phyloP scores from a whole-genome alignment of 2,888 invertebrate genomes.

The Ophion ellenae region DNA sequence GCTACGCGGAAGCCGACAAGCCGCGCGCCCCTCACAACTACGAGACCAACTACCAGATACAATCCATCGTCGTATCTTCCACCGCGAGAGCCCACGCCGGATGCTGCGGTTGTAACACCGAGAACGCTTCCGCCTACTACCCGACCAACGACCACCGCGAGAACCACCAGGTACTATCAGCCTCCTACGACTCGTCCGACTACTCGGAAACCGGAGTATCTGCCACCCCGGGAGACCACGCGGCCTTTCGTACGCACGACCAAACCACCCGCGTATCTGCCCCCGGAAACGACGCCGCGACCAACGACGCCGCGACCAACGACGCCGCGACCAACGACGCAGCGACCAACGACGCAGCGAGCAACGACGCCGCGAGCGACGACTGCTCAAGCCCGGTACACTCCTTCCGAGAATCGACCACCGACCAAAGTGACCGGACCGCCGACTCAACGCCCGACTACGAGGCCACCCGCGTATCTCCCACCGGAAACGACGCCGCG shows the following conservation, averaged over 20 bases:
- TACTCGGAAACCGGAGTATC: constrained; percentile 21
- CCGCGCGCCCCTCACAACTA: background rate
- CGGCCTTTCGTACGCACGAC: constrained; percentile 36
- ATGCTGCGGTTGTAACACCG: constrained; percentile 25
- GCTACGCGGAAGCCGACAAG: background rate
- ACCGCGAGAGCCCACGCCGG: background rate
- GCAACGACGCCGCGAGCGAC: constrained; percentile 51
- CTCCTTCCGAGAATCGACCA: constrained; percentile 25
- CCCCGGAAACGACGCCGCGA: background rate
- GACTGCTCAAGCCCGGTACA: constrained; percentile 21
- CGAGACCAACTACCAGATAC: constrained; percentile 44
- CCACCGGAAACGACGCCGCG: constrained; percentile 3
- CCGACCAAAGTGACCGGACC: background rate
- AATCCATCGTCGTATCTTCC: constrained; percentile 40
- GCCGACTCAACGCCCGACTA: constrained; percentile 36
- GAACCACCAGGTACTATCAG: background rate
- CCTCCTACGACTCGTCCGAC: constrained; percentile 15
- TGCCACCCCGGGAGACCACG: constrained; percentile 21
- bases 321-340: constrained; percentile 39
- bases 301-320: background rate
- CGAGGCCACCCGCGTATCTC: constrained; percentile 16
- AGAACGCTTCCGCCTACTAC: constrained; percentile 35
- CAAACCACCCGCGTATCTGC: background rate
- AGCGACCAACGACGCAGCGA: constrained; percentile 40
- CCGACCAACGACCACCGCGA: constrained; percentile 22